Base-by-base conservation (phyloP, 2,797 vertebrate genomes). In the Semaprochilodus insignis region DNA sequence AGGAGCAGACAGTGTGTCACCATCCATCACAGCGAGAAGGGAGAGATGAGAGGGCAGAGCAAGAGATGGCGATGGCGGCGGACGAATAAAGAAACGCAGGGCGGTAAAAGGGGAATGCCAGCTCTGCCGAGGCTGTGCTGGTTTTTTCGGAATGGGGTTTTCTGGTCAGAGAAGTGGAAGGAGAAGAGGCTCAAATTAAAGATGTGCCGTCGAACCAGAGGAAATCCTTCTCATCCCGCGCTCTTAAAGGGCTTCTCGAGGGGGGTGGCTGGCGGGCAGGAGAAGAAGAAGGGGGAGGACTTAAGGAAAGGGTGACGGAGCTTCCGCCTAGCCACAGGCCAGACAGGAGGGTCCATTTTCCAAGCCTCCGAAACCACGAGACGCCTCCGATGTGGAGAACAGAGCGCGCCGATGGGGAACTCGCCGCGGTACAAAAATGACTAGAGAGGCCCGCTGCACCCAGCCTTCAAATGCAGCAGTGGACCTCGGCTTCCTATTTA, bases 111-210 rank as follows among this genome's bases (percentile, higher is more conserved):
- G 84, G 90, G 90, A 89, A 88, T 89, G 85, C 77, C 70, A 77
- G 78, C 87, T 75, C 84, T 83, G 83, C 84, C 90, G 91, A 88
- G 88, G 92, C 92, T 57, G 60, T 72, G 21, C 67, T 71, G 86
- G 89, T 93, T 93, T 93, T 92, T 76, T 83, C 72, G 62, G 94
- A 94, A 93, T 93, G 91, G 91, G 85, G 85, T 87, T 87, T 87
- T 93, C 89, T 93, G 94, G 93, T 95, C 88, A 89, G 90, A 91
- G 93, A 94, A 94, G 92, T 93, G 93, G 93, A 94, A 93, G 91
- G 92, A 93, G 90, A 93, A 88, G 89, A 93, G 91, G 89, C 86
- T 92, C 90, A 95, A 95, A 95, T 95, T 95, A 95, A 93, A 95
- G 95, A 94, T 88, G 91, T 93, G 92, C 92, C 90, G 87, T 92